These are phyloP conservation scores for Willisornis vidua DNA, from an alignment of 2,113 vertebrate species.

Conservation along the genomic window DNA sequence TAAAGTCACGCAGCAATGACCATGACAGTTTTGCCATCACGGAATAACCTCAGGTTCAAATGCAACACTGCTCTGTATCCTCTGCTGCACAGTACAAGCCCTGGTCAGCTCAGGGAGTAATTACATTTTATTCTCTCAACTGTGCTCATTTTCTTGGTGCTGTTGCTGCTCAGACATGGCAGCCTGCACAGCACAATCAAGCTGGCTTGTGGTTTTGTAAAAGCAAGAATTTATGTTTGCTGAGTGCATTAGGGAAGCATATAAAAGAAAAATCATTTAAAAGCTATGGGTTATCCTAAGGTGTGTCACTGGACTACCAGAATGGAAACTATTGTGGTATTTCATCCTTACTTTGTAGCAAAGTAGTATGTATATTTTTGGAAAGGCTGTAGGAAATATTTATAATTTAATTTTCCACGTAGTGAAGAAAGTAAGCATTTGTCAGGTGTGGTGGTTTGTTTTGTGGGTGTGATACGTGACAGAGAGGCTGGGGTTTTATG, in stretches of 20 bases:
- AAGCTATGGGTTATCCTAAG: background rate
- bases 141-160: background rate
- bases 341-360: background rate
- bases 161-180: background rate
- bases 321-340: background rate
- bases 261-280: background rate
- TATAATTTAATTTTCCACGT: background rate
- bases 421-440: background rate
- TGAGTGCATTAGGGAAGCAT: background rate
- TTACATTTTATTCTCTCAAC: background rate
- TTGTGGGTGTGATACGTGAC: background rate
- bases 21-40: background rate
- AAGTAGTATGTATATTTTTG: background rate
- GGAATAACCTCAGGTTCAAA: background rate
- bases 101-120: background rate
- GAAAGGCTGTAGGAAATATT: background rate
- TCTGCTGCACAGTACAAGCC: background rate
- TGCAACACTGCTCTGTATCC: accelerated
- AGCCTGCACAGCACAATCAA: background rate
- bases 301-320: background rate
- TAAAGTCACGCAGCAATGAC: background rate
- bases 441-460: background rate
- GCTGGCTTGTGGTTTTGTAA: background rate
- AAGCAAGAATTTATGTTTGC: background rate
- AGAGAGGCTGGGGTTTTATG: background rate